phyloP scores from a whole-genome alignment of 2,113 vertebrate species.

The Hippopotamus amphibius region DNA sequence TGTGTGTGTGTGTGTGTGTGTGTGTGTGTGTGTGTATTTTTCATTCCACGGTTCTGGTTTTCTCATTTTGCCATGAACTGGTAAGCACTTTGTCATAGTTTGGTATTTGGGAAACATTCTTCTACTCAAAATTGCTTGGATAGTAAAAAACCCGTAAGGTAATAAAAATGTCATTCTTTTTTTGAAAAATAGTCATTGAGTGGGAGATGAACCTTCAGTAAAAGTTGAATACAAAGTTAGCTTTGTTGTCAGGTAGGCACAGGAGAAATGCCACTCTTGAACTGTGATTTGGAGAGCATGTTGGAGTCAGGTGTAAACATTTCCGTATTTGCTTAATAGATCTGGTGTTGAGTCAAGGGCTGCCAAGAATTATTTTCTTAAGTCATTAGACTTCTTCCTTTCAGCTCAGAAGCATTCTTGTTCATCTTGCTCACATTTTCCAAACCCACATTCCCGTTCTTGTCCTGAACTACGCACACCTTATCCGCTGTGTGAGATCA shows the following conservation, averaged over 20 bases:
- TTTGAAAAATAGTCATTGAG: background rate
- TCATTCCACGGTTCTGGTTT: background rate
- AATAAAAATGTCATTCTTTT: constrained; percentile 54
- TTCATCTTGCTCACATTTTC: background rate
- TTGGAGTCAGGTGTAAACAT: background rate
- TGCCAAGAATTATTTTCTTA: constrained; percentile 31
- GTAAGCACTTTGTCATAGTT: background rate
- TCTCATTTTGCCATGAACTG: constrained; percentile 1
- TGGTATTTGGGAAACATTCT: constrained; percentile 34
- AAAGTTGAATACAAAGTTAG: constrained; percentile 45
- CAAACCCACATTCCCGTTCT: background rate
- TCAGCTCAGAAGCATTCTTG: background rate
- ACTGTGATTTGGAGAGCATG: background rate
- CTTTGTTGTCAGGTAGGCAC: background rate
- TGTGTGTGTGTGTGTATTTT: background rate
- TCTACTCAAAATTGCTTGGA: background rate
- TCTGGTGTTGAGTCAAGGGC: background rate
- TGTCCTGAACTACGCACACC: background rate
- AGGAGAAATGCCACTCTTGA: background rate
- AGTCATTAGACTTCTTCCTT: background rate
- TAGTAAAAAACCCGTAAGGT: constrained; percentile 28
- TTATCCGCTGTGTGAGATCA: background rate
- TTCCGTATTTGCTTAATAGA: background rate
- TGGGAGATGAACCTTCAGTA: constrained; percentile 6
- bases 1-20: no score